Evolutionary conservation across 1,140 invertebrate genomes (phyloP).

Genomic region (Drusus annulatus): DNA sequence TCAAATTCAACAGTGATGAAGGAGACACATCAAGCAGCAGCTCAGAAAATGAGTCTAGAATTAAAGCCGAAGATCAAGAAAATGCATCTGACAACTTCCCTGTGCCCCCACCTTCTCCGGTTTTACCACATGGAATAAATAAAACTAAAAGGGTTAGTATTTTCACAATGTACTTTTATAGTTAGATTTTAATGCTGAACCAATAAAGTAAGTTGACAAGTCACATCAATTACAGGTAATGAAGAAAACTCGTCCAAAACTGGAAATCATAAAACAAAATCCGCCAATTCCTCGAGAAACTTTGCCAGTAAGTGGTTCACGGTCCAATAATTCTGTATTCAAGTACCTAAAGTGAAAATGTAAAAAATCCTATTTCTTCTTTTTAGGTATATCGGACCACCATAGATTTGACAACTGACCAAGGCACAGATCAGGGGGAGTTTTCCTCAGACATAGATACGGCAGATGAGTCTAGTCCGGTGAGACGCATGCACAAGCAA

Average conservation of each 20-base stretch:
- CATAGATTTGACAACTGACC: slow-evolving; percentile 70
- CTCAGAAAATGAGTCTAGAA: slow-evolving; percentile 64
- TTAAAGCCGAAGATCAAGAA: slow-evolving; percentile 58
- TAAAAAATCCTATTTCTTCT: not conserved
- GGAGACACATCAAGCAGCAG: slow-evolving; percentile 82
- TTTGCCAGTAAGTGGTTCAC: slow-evolving; percentile 49
- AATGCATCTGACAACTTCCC: slow-evolving; percentile 36
- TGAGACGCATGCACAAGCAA: slow-evolving; percentile 66
- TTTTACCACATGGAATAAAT: slow-evolving; percentile 63
- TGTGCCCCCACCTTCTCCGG: slow-evolving; percentile 67
- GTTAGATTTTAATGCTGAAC: not conserved
- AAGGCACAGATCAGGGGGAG: slow-evolving; percentile 63
- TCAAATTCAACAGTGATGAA: slow-evolving; percentile 75
- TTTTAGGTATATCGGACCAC: slow-evolving; percentile 69
- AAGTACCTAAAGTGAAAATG: not conserved
- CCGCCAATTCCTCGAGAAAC: slow-evolving; percentile 50
- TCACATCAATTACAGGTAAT: slow-evolving; percentile 61
- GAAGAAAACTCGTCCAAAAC: slow-evolving; percentile 62
- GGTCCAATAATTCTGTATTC: not conserved
- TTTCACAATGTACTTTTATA: not conserved
- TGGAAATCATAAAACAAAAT: slow-evolving; percentile 64
- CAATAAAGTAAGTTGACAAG: not conserved
- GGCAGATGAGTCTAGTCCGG: slow-evolving; percentile 66
- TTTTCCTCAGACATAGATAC: slow-evolving; percentile 68
- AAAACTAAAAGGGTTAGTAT: slow-evolving; percentile 59